These are phyloP conservation scores for Betta splendens DNA, from an alignment of 2,797 vertebrate species.

Conservation along the genomic window DNA sequence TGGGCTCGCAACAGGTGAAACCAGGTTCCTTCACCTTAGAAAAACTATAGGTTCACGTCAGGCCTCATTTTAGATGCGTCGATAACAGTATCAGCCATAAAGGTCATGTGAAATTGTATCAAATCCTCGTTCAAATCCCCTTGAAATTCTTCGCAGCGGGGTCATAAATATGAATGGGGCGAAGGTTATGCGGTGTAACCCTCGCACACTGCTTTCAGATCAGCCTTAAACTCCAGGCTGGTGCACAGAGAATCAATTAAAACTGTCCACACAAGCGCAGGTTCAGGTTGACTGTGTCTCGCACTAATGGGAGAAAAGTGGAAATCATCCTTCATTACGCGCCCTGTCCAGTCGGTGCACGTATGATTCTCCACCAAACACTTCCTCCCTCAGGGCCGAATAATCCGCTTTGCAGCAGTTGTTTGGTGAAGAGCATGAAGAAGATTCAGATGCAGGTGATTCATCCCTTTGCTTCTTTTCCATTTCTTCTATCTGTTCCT, in stretches of 20 bases:
- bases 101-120: background rate
- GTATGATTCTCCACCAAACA: background rate
- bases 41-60: no score
- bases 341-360: background rate
- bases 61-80: background rate
- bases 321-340: slow-evolving; percentile 30
- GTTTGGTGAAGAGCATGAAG: no score
- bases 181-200: slow-evolving; percentile 22
- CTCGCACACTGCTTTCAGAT: slow-evolving; percentile 1
- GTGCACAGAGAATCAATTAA: slow-evolving; percentile 27
- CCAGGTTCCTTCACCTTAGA: no score
- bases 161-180: slow-evolving; percentile 8
- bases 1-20: background rate
- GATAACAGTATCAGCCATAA: background rate
- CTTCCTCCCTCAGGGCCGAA: background rate
- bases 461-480: no score
- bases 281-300: slow-evolving; percentile 28
- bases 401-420: background rate
- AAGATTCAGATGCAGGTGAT: rapidly evolving
- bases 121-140: slow-evolving; percentile 4
- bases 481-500: no score
- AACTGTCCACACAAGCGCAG: slow-evolving; percentile 24
- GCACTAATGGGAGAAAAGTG: slow-evolving; percentile 9
- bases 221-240: slow-evolving; percentile 3
- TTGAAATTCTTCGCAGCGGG: slow-evolving; percentile 19